Base-by-base conservation (phyloP, 2,888 invertebrate species). In the Yponomeuta plumbellus region DNA sequence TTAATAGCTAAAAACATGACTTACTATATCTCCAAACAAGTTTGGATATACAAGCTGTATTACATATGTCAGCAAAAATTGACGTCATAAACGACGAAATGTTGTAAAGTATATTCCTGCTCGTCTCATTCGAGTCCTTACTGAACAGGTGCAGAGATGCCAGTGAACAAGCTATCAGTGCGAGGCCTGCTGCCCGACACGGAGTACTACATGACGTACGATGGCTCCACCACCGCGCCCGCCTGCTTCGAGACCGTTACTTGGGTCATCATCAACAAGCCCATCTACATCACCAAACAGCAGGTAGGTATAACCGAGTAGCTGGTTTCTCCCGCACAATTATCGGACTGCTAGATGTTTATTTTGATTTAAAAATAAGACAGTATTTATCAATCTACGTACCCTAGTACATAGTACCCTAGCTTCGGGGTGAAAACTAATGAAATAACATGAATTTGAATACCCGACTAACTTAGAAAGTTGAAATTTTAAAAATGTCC, bases 221-320 rank as follows among this genome's bases (percentile, higher is more conserved):
- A 99, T 79, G 99, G 99, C 65, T 98, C 98, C 61, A 96, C 97
- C 68, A 99, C 99, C 66, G 97, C 97, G 85, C 99, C 99, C 3
- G 97, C 98, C 71, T 99, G 99, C 92, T 96, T 98, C 88, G 99
- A 99, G 91, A 99, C 99, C 26, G 98, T 99, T 88, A 98, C 98
- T 77, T 99, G 99, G 99, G 93, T 99, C 85, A 96, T 99, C 79
- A 93, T 98, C 85, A 99, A 99, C 92, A 98, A 98, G 88, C 99
- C 99, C 71, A 97, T 99, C 83, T 98, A 98, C 92, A 97, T 99
- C 85, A 98, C 98, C 71, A 97, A 96, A 91, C 97, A 98, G 93
- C 98, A 99, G 95, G 98, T 98, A 99, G 95, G 98, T 98, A 23
- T 34, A 8, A 34, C 26, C 26, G 88, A 86, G 84, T 76, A 57